Conservation (phyloP, 2,113 vertebrate species). For the Danio rerio region GRCz12tu NC_133189.1:29262501-29263000, state of each 20-base stretch:
- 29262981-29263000: slow-evolving; percentile 97
- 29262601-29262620: no score
- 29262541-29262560: no score
- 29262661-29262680: no score
- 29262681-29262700: no score
- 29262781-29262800: not conserved
- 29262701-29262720: not conserved
- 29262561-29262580: no score
- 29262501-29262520: no score
- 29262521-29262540: no score
- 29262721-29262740: not conserved
- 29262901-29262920: not conserved
- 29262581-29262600: no score
- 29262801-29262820: not conserved
- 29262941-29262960: slow-evolving; percentile 5
- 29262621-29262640: no score
- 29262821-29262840: not conserved
- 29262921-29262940: not conserved
- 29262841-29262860: not conserved
- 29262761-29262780: not conserved
- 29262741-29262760: not conserved
- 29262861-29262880: not conserved
- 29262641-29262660: no score
- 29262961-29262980: slow-evolving; percentile 61
- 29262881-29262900: not conserved